Percentiles rank a stretch among this genome's conserved stretches.
Evolutionary conservation across 2,113 vertebrate genomes (phyloP).

Genomic region (Nibea albiflora): DNA sequence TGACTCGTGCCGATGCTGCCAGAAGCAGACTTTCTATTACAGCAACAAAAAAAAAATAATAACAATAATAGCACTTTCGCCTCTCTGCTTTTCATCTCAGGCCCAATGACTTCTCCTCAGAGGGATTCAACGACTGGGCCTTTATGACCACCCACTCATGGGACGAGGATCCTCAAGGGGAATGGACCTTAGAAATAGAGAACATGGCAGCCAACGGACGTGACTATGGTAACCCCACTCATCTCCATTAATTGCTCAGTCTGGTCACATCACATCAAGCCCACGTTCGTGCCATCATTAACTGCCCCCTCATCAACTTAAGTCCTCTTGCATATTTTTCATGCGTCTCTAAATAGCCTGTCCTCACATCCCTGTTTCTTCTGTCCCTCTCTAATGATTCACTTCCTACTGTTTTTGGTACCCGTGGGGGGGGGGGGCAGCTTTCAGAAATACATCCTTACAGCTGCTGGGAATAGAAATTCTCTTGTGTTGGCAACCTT

Average conservation of each 20-base stretch:
- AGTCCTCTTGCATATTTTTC: slow-evolving; percentile 29
- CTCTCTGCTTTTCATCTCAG: slow-evolving; percentile 71
- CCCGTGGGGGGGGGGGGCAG: neutral
- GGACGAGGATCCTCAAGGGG: slow-evolving; percentile 94
- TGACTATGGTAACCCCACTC: slow-evolving; percentile 88
- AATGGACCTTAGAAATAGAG: slow-evolving; percentile 95
- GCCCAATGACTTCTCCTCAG: slow-evolving; percentile 92
- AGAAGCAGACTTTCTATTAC: neutral
- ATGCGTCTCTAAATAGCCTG: slow-evolving; percentile 30
- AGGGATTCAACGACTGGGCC: slow-evolving; percentile 97
- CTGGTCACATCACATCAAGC: slow-evolving; percentile 22
- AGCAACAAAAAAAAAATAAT: neutral
- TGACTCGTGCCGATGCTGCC: slow-evolving; percentile 9
- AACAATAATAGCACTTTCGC: neutral
- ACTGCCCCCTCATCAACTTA: slow-evolving; percentile 22
- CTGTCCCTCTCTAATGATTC: slow-evolving; percentile 11
- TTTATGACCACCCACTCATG: slow-evolving; percentile 98
- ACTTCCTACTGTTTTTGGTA: neutral
- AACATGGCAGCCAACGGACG: slow-evolving; percentile 88
- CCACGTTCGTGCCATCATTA: slow-evolving; percentile 11
- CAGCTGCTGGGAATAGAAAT: slow-evolving; percentile 1
- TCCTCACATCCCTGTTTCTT: slow-evolving; percentile 7
- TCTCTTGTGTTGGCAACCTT: slow-evolving; percentile 1
- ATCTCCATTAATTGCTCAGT: slow-evolving; percentile 26
- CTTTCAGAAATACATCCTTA: slow-evolving; percentile 18